A percentile compares a stretch with the other conserved stretches of the same genome.
These are phyloP conservation scores for Chloebia gouldiae DNA, from an alignment of 2,113 vertebrate species.

Conservation along the genomic window DNA sequence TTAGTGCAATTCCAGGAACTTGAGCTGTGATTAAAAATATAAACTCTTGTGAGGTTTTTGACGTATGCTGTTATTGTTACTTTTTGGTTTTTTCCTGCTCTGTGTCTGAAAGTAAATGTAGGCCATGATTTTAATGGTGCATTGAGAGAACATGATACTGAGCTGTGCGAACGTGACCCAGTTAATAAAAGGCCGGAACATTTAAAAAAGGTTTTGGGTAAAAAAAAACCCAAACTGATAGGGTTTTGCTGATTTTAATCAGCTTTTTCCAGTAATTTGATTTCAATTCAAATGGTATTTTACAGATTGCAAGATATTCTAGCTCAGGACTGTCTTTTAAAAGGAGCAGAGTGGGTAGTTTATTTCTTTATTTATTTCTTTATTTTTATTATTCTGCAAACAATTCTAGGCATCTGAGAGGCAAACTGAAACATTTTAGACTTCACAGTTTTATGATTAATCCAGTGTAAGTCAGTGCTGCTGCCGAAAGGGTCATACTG, in stretches of 20 bases:
- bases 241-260: not conserved
- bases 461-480: not conserved
- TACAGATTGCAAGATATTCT: not conserved
- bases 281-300: not conserved
- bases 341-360: not conserved
- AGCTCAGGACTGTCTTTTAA: not conserved
- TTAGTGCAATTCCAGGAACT: not conserved
- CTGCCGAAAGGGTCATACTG: not conserved
- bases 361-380: not conserved
- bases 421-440: not conserved
- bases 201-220: not conserved
- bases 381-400: not conserved
- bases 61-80: accelerated
- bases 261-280: not conserved
- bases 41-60: not conserved
- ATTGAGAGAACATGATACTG: not conserved
- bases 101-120: not conserved
- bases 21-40: not conserved
- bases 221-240: accelerated
- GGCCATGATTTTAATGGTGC: not conserved
- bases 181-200: not conserved
- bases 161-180: not conserved
- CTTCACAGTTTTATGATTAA: not conserved
- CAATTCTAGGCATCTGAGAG: not conserved
- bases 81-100: not conserved